These are phyloP conservation scores for Enteromius argenteus DNA, from an alignment of 2,797 vertebrate genomes.

Conservation along the genomic window DNA sequence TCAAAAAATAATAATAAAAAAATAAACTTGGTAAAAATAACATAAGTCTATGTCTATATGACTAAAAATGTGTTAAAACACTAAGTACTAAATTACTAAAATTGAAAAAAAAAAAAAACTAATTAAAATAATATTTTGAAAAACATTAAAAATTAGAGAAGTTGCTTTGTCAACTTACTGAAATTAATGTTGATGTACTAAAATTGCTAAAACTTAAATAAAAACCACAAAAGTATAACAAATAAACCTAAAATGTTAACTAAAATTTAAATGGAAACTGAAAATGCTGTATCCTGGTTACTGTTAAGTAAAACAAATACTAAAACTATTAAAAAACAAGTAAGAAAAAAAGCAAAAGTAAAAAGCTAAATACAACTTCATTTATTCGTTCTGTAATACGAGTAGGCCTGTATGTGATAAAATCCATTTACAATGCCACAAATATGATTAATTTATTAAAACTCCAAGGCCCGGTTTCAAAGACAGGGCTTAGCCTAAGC, in stretches of 20 bases:
- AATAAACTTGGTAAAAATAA: not conserved
- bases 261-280: not conserved
- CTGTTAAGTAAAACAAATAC: not conserved
- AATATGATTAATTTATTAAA: too few relatives aligned
- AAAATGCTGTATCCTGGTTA: not conserved
- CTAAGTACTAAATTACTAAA: not conserved
- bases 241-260: not conserved
- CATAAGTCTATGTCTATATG: too few relatives aligned
- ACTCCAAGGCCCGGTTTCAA: too few relatives aligned
- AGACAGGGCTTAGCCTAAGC: too few relatives aligned
- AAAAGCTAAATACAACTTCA: too few relatives aligned
- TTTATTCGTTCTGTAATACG: too few relatives aligned
- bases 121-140: not conserved
- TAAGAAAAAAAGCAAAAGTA: not conserved
- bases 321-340: not conserved
- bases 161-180: not conserved
- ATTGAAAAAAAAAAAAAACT: not conserved
- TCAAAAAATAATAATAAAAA: not conserved
- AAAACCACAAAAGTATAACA: not conserved
- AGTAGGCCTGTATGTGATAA: too few relatives aligned
- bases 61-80: too few relatives aligned
- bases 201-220: not conserved
- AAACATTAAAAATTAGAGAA: not conserved
- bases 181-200: not conserved
- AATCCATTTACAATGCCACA: too few relatives aligned